These are phyloP conservation scores for Gallinago undulata DNA, from an alignment of 2,113 vertebrate species.

Conservation along the genomic window DNA sequence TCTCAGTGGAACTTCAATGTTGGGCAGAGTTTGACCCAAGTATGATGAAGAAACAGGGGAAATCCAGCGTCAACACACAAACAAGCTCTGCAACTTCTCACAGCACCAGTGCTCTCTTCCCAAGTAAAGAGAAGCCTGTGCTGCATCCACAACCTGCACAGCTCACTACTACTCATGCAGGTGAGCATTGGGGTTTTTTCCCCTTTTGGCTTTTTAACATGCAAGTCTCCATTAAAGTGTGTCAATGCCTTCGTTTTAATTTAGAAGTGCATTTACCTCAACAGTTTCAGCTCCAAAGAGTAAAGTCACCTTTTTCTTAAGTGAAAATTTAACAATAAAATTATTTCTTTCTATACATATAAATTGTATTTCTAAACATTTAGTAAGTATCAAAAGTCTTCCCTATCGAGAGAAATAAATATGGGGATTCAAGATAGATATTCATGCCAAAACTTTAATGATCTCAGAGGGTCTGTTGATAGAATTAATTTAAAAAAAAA, in stretches of 20 bases:
- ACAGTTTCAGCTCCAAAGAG: neutral
- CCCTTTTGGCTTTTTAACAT: neutral
- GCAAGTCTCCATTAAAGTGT: neutral
- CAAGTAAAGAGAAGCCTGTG: neutral
- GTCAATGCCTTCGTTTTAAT: neutral
- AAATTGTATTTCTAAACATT: neutral
- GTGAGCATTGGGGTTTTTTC: neutral
- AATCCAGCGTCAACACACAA: slow-evolving; percentile 6
- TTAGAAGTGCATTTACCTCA: neutral
- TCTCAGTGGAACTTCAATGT: neutral
- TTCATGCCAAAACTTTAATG: neutral
- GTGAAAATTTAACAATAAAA: neutral
- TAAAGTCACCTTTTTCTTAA: neutral
- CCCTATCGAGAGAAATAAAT: neutral
- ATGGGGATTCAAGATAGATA: neutral
- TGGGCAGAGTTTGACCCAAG: slow-evolving; percentile 14
- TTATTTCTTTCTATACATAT: neutral
- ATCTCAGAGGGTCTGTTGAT: neutral
- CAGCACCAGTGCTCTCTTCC: neutral
- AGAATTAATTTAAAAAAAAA: fast-evolving
- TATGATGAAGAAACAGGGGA: slow-evolving; percentile 17
- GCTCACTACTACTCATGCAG: fast-evolving
- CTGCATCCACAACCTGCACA: neutral
- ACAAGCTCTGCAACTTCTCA: slow-evolving; percentile 28
- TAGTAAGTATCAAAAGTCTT: neutral